These are phyloP conservation scores for Rallus crepitans DNA, from an alignment of 2,797 vertebrate species.

Conservation along the genomic window DNA sequence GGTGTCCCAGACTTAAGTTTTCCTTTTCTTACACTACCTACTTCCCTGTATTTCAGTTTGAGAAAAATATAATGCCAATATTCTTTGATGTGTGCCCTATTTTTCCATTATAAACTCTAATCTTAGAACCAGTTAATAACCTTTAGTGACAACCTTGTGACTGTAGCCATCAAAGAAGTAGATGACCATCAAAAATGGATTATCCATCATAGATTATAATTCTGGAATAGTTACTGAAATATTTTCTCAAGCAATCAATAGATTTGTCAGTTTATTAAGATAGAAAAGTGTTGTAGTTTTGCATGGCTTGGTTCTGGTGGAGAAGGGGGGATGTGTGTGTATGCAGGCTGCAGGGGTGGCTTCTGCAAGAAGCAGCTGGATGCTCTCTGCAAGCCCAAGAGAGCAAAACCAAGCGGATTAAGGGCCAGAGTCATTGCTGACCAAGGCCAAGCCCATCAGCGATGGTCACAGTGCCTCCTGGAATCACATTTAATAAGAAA, in stretches of 20 bases:
- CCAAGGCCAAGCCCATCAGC: too few species aligned
- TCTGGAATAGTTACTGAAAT: background rate
- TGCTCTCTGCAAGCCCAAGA: too few species aligned
- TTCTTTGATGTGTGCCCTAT: background rate
- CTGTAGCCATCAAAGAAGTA: background rate
- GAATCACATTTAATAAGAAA: too few species aligned
- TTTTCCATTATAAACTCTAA: background rate
- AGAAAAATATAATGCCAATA: background rate
- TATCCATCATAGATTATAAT: background rate
- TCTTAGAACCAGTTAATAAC: background rate
- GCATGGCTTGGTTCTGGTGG: too few species aligned
- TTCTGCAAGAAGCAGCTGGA: too few species aligned
- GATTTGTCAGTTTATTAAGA: background rate
- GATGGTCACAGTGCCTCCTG: too few species aligned
- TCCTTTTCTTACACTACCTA: background rate
- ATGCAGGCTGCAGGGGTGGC: too few species aligned
- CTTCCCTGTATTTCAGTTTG: background rate
- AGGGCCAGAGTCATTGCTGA: too few species aligned
- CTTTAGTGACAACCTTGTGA: background rate
- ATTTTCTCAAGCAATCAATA: background rate
- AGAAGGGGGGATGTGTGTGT: too few species aligned
- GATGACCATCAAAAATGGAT: background rate
- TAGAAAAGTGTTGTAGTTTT: background rate
- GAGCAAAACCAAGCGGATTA: too few species aligned
- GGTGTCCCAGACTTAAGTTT: background rate